Evolutionary conservation across 2,888 invertebrate species (phyloP), one percentile per base, ranked within the genome.

Genomic region (Hartigia nigra): DNA sequence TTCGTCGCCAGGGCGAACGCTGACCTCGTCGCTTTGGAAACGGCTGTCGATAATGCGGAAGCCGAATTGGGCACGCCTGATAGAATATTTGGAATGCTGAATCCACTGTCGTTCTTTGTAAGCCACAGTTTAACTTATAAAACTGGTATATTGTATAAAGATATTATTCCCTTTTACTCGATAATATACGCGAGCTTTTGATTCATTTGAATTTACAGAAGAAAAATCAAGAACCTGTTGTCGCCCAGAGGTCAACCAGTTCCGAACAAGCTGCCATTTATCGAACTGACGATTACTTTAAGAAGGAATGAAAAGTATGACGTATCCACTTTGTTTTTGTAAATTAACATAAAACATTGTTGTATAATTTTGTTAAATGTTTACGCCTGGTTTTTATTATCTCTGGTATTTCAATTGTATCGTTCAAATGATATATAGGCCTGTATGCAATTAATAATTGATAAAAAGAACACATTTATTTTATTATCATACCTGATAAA

Each of bases 51-150:
- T 12, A 86, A 82, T 31, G 92, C 92, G 1, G 92, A 92, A 79
- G 84, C 90, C 32, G 88, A 90, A 55, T 83, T 91, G 69, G 90
- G 90, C 4, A 84, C 87, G 12, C 86, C 91, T 0, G 91, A 92
- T 77, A 88, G 88, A 80, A 85, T 90, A 76, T 87, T 92, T 31
- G 89, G 89, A 31, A 91, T 91, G 76, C 80, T 92, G 34, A 92
- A 92, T 86, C 91, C 92, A 1, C 88, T 92, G 31, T 88, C 89
- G 1, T 90, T 91, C 76, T 92, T 91, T 79, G 91, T 91, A 86
- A 88, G 88, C 87, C 79, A 23, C 23, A 5, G 12, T 4, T 23
- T 4, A 23, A 55, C 39, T 55, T 5, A 23, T 55, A 0, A 55
- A 23, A 55, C 23, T 4, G 23, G 23, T 55, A 55, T 55, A 23